Conservation (phyloP, 2,113 vertebrate species). For the Serinus canaria region DNA sequence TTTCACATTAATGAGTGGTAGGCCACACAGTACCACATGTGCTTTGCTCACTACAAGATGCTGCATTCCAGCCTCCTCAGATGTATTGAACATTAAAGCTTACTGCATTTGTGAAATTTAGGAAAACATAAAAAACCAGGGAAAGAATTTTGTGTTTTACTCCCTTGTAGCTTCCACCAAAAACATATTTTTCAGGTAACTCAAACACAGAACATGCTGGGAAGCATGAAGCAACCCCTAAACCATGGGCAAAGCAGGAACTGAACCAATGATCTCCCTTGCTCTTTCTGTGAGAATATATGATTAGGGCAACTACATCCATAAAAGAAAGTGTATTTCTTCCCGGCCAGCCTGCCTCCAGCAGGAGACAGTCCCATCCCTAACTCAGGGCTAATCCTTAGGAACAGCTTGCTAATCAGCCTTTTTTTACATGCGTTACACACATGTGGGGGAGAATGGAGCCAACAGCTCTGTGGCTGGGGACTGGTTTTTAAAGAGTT, state of each 20-base stretch:
- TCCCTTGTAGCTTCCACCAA: not conserved
- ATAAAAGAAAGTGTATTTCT: not conserved
- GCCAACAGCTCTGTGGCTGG: not conserved
- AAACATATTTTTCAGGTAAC: not conserved
- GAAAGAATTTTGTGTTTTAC: not conserved
- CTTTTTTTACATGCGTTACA: not conserved
- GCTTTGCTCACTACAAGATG: constrained; percentile 21
- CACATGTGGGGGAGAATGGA: not conserved
- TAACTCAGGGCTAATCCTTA: not conserved
- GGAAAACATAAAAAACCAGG: not conserved
- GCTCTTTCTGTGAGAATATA: not conserved
- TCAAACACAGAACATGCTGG: not conserved
- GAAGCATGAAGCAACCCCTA: not conserved
- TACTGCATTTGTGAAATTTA: not conserved
- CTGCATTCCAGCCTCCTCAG: not conserved
- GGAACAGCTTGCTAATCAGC: not conserved
- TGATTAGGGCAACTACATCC: not conserved
- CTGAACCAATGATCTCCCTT: not conserved
- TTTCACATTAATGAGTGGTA: constrained; percentile 15
- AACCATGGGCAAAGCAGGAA: not conserved
- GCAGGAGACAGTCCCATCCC: not conserved
- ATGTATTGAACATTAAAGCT: not conserved
- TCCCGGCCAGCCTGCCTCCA: not conserved
- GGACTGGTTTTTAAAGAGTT: not conserved
- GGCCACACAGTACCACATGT: constrained; percentile 26